A percentile compares a stretch with the other conserved stretches of the same genome.
phyloP scores from a whole-genome alignment of 2,888 invertebrate species.

The Tethea ocularis region DNA sequence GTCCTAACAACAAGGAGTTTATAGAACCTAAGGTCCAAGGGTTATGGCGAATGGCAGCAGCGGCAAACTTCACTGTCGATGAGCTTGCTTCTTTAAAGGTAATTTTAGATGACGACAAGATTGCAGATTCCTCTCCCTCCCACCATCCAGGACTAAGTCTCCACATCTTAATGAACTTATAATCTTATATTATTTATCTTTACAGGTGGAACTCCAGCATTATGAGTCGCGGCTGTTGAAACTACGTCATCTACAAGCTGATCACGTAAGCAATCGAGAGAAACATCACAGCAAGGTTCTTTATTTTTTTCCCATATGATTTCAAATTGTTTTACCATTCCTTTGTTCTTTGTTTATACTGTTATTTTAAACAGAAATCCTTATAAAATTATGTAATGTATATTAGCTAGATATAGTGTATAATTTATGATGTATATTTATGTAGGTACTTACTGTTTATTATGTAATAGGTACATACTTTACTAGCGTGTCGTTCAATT shows the following conservation, averaged over 20 bases:
- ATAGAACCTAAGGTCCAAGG: slow-evolving; percentile 95
- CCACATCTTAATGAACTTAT: too few species aligned
- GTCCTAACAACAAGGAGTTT: slow-evolving; percentile 92
- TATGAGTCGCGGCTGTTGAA: slow-evolving; percentile 94
- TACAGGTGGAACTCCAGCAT: slow-evolving; percentile 91
- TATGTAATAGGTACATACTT: not conserved
- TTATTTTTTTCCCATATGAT: slow-evolving; percentile 11
- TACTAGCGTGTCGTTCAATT: not conserved
- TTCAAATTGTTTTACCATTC: slow-evolving; percentile 9
- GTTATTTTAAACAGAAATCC: too few species aligned
- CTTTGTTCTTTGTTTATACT: too few species aligned
- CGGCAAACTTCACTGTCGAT: slow-evolving; percentile 90
- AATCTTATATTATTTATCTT: not conserved
- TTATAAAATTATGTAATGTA: too few species aligned
- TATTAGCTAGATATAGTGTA: too few species aligned
- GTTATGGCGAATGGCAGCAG: slow-evolving; percentile 92
- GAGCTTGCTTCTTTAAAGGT: slow-evolving; percentile 93
- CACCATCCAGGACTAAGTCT: too few species aligned
- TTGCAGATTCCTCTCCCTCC: too few species aligned
- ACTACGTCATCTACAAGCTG: slow-evolving; percentile 91
- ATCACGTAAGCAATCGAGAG: slow-evolving; percentile 89
- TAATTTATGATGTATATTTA: too few species aligned
- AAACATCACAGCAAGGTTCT: slow-evolving; percentile 85
- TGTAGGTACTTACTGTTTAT: too few species aligned
- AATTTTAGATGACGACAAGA: slow-evolving; percentile 18